phyloP scores from a whole-genome alignment of 2,797 vertebrate species.

The Morelia viridis region DNA sequence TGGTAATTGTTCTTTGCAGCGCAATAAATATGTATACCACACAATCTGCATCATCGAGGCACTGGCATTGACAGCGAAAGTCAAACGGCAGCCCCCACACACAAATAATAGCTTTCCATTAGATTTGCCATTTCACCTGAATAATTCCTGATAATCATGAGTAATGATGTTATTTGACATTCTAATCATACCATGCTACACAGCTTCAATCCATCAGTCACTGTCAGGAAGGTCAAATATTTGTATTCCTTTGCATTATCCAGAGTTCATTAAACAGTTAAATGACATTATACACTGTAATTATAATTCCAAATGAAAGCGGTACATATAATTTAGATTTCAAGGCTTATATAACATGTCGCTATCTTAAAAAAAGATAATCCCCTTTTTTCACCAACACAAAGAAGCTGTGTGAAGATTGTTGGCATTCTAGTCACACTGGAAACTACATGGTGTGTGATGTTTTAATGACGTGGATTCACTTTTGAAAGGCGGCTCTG shows the following conservation, averaged over 20 bases:
- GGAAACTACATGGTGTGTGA: background rate
- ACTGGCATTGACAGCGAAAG: conserved; percentile 69
- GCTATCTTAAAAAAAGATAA: conserved; percentile 60
- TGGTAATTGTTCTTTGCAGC: conserved; percentile 64
- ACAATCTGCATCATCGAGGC: conserved; percentile 60
- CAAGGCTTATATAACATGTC: conserved; percentile 50
- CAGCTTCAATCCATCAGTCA: conserved; percentile 80
- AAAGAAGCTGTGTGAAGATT: background rate
- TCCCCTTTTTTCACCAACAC: conserved; percentile 23
- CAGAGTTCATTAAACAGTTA: conserved; percentile 78
- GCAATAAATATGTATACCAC: conserved; percentile 70
- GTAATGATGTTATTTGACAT: conserved; percentile 85
- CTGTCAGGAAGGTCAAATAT: conserved; percentile 83
- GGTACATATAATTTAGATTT: conserved; percentile 62
- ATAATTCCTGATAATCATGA: conserved; percentile 86
- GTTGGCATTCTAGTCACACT: conserved; percentile 12
- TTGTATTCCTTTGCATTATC: conserved; percentile 72
- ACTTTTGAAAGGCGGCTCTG: background rate
- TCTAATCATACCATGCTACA: conserved; percentile 78
- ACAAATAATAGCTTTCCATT: conserved; percentile 79
- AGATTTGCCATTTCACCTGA: conserved; percentile 78
- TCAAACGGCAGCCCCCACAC: conserved; percentile 67
- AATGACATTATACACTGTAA: conserved; percentile 71
- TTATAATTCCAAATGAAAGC: conserved; percentile 72
- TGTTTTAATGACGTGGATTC: background rate